Conservation (phyloP, 2,888 invertebrate species). For the Temnothorax rugatulus region DNA sequence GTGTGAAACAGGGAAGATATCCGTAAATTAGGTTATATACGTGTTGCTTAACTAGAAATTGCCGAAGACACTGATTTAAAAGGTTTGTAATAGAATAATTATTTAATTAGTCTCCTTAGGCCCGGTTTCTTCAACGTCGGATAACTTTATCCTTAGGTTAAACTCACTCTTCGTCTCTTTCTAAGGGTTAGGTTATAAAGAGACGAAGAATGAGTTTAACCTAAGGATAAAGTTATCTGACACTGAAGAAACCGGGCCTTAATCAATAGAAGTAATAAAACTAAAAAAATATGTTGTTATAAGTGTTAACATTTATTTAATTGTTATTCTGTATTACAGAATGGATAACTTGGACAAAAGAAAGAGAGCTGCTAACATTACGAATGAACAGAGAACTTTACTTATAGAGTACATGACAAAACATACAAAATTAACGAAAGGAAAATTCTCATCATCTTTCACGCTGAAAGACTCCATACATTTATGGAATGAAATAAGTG, state of each 20-base stretch:
- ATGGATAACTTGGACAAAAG: conserved; percentile 1
- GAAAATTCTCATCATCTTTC: background rate
- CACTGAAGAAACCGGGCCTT: no score
- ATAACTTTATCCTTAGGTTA: no score
- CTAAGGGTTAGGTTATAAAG: no score
- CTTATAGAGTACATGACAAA: background rate
- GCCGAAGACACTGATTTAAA: no score
- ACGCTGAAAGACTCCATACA: background rate
- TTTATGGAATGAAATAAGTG: background rate
- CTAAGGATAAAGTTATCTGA: no score
- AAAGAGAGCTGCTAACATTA: conserved; percentile 4
- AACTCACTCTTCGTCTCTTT: no score
- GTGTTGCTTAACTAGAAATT: background rate
- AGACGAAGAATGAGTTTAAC: no score
- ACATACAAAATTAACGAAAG: background rate
- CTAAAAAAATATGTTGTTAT: background rate
- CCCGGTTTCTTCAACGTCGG: no score
- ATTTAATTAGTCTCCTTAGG: no score
- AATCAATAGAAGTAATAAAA: no score
- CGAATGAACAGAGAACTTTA: background rate
- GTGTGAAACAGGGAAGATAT: background rate
- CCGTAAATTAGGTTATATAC: background rate
- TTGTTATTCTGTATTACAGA: background rate
- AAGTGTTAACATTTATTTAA: background rate
- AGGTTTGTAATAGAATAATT: no score